Conservation (phyloP, 2,113 vertebrate genomes). For the Brachypteracias leptosomus region DNA sequence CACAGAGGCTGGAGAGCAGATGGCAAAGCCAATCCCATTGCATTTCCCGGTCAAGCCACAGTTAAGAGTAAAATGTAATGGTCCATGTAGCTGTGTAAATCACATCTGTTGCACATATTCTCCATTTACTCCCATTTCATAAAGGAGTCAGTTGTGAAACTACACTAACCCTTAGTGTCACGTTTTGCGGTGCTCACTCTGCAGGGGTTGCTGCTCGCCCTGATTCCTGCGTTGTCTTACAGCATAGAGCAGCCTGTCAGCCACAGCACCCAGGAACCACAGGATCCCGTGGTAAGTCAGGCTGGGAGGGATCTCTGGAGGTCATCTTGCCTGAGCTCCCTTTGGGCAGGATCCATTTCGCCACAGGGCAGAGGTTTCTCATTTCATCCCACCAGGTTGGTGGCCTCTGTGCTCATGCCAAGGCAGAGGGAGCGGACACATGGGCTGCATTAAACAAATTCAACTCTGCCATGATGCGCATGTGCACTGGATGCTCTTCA, state of each 20-base stretch:
- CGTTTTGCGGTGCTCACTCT: background rate
- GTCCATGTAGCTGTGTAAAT: background rate
- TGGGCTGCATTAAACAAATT: background rate
- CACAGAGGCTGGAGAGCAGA: background rate
- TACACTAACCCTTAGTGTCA: background rate
- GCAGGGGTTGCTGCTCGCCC: background rate
- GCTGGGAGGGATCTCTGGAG: background rate
- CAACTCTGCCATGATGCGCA: background rate
- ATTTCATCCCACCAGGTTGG: background rate
- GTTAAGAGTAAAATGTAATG: background rate
- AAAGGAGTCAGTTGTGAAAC: background rate
- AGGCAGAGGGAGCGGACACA: background rate
- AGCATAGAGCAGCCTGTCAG: background rate
- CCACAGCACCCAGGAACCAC: background rate
- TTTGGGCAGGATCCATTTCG: background rate
- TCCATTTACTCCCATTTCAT: background rate
- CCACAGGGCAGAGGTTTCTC: background rate
- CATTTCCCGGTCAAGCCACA: background rate
- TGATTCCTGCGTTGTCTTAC: rapidly evolving
- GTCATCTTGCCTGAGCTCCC: background rate
- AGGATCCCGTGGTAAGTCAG: background rate
- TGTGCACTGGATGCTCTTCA: background rate
- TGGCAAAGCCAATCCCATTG: background rate
- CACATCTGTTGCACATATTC: background rate
- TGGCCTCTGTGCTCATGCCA: too few relatives aligned